Percentiles rank a stretch among this genome's conserved stretches.
Conservation (phyloP, 1,140 invertebrate species). For the Drosophila asahinai region DNA sequence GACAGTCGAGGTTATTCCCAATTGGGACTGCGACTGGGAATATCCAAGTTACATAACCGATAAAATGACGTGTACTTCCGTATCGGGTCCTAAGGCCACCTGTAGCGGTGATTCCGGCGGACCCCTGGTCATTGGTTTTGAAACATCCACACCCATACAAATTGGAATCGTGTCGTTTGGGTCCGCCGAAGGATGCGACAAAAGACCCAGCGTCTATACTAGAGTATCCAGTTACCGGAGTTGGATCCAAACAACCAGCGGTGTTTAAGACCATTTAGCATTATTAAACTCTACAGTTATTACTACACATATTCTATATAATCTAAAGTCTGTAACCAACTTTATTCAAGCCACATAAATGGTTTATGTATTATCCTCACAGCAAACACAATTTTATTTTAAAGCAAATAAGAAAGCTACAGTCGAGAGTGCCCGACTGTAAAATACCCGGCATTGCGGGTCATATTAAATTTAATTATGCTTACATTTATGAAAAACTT, state of each 20-base stretch:
- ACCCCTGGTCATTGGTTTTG: slow-evolving; percentile 80
- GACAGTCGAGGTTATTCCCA: slow-evolving; percentile 1
- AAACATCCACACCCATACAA: background rate
- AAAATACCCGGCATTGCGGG: too few species aligned
- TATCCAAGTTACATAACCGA: background rate
- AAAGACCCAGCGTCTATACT: accelerated
- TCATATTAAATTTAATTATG: too few species aligned
- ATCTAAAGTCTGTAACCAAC: background rate
- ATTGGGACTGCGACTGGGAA: too few species aligned
- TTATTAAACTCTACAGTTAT: background rate
- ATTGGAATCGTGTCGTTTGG: background rate
- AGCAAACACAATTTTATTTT: too few species aligned
- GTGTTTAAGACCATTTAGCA: background rate
- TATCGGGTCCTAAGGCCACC: slow-evolving; percentile 38
- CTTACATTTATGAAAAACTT: too few species aligned
- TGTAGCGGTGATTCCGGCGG: slow-evolving; percentile 87
- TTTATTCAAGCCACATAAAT: background rate
- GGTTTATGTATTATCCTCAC: too few species aligned
- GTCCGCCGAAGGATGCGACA: background rate
- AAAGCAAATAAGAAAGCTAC: too few species aligned
- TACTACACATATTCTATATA: background rate
- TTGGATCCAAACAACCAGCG: background rate
- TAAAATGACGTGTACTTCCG: slow-evolving; percentile 37
- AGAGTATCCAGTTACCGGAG: background rate
- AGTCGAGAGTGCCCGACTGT: too few species aligned